Evolutionary conservation across 2,113 vertebrate species (phyloP).

Genomic region (Tenebrosternarchus preto): DNA sequence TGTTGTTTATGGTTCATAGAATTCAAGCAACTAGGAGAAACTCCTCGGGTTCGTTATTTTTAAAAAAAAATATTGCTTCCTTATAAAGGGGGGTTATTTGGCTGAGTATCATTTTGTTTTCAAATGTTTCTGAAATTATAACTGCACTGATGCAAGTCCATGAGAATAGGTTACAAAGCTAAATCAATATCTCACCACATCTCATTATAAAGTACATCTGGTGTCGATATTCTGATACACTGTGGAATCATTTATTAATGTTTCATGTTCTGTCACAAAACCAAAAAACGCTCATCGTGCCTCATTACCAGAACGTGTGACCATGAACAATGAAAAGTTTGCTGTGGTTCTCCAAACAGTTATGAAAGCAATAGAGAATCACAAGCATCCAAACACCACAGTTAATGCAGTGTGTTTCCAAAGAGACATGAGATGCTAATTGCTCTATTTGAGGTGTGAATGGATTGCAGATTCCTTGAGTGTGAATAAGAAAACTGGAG

Average conservation of each 20-base stretch:
- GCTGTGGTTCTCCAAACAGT: not conserved
- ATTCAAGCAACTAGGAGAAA: not conserved
- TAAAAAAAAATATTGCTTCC: too few species aligned
- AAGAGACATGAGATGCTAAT: constrained; percentile 7
- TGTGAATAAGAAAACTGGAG: not conserved
- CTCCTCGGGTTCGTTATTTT: not conserved
- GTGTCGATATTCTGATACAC: constrained; percentile 2
- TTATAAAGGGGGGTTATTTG: not conserved
- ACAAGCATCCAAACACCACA: not conserved
- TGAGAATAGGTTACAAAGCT: not conserved
- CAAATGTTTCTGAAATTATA: too few species aligned
- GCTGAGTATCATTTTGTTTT: not conserved
- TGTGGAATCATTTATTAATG: not conserved
- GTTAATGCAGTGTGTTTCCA: not conserved
- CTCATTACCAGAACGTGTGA: not conserved
- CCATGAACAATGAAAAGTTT: not conserved
- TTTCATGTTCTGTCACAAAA: not conserved
- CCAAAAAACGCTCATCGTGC: not conserved
- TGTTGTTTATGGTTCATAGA: not conserved
- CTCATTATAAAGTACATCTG: not conserved
- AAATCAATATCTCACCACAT: constrained; percentile 27
- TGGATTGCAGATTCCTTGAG: not conserved
- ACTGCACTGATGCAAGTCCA: not conserved
- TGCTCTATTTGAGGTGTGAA: not conserved
- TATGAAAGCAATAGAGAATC: not conserved